A percentile compares a stretch with the other conserved stretches of the same genome.
phyloP scores from a whole-genome alignment of 1,140 invertebrate genomes.

The Eciton burchellii region DNA sequence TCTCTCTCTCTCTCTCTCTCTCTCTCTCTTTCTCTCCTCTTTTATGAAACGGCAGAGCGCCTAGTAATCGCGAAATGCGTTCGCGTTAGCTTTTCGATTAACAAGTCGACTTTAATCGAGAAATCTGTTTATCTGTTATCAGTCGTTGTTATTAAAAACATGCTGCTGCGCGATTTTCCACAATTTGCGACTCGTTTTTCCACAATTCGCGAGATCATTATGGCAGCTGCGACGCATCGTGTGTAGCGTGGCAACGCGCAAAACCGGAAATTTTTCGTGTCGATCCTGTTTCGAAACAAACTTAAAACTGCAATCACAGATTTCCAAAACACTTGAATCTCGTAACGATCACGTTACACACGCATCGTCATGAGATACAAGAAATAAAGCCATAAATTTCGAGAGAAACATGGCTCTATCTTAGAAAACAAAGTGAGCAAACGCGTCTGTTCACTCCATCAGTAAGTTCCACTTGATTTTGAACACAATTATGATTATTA shows the following conservation, averaged over 20 bases:
- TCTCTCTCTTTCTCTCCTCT: not conserved
- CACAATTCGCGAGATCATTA: constrained; percentile 51
- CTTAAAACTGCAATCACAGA: too few species aligned
- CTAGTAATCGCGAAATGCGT: constrained; percentile 9
- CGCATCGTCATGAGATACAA: not conserved
- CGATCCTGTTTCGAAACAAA: too few species aligned
- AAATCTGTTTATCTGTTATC: constrained; percentile 31
- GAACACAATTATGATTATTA: not conserved
- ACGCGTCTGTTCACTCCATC: not conserved
- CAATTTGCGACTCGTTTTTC: constrained; percentile 50
- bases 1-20: not conserved
- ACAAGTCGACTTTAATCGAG: not conserved
- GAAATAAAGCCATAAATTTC: constrained; percentile 36
- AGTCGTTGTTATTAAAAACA: constrained; percentile 47
- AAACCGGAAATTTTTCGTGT: too few species aligned
- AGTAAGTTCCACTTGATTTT: constrained; percentile 1
- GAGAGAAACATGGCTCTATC: not conserved
- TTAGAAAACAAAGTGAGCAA: not conserved
- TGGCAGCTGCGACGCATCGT: too few species aligned
- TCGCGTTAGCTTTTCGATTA: not conserved
- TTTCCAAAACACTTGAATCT: constrained; percentile 12
- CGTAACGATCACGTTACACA: not conserved
- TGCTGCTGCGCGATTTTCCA: constrained; percentile 26
- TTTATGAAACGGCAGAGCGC: not conserved
- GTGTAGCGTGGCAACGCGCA: too few species aligned